These are phyloP conservation scores for Rhamnusium bicolor DNA, from an alignment of 2,888 invertebrate species.

Conservation along the genomic window DNA sequence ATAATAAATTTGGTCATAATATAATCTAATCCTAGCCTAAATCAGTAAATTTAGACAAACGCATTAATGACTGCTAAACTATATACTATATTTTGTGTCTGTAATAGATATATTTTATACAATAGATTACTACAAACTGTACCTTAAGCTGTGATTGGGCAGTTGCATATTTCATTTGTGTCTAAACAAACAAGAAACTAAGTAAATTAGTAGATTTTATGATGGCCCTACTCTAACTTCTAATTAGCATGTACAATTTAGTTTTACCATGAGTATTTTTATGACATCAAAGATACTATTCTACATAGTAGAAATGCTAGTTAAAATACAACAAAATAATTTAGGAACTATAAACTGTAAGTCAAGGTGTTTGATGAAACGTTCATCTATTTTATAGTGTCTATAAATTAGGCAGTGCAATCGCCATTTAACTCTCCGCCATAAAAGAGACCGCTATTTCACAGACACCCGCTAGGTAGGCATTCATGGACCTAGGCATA, in stretches of 20 bases:
- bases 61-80: too few relatives aligned
- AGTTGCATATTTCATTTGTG: too few relatives aligned
- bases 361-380: constrained; percentile 41
- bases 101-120: too few relatives aligned
- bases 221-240: neutral
- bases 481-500: constrained; percentile 20
- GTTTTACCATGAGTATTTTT: neutral
- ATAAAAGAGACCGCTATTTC: constrained; percentile 53
- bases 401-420: constrained; percentile 53
- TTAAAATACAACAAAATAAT: constrained; percentile 12
- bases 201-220: neutral
- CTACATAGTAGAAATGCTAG: neutral
- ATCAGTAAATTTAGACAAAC: too few relatives aligned
- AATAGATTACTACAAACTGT: too few relatives aligned
- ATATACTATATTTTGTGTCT: too few relatives aligned
- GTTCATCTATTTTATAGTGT: constrained; percentile 53
- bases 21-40: too few relatives aligned
- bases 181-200: too few relatives aligned
- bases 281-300: neutral
- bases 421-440: constrained; percentile 39
- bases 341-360: constrained; percentile 31
- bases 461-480: constrained; percentile 45
- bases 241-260: neutral
- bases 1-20: too few relatives aligned
- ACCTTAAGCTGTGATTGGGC: too few relatives aligned